Evolutionary conservation across 2,888 invertebrate genomes (phyloP).

Genomic region (Microctonus brassicae): DNA sequence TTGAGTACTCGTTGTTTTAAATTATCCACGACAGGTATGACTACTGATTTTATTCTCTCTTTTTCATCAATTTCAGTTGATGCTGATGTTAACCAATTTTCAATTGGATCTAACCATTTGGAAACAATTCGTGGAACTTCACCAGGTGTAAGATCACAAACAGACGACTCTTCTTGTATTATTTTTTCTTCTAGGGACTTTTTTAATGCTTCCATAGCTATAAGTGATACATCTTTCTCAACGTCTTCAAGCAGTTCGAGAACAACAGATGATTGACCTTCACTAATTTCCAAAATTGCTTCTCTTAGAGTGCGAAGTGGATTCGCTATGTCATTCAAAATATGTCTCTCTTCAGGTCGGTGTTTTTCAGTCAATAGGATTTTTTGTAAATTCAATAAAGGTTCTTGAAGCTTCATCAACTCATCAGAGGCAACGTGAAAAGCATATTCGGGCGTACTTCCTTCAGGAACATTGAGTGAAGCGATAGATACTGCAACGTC

Average conservation of each 20-base stretch:
- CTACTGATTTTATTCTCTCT: conserved; percentile 34
- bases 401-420: conserved; percentile 53
- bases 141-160: conserved; percentile 40
- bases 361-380: conserved; percentile 54
- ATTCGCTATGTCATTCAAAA: conserved; percentile 53
- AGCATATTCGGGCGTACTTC: conserved; percentile 46
- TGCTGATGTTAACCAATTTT: conserved; percentile 51
- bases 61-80: conserved; percentile 48
- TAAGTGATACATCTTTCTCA: conserved; percentile 53
- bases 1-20: conserved; percentile 51
- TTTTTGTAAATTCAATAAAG: conserved; percentile 57
- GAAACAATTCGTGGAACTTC: conserved; percentile 42
- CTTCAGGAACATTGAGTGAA: conserved; percentile 43
- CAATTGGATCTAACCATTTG: conserved; percentile 51
- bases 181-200: conserved; percentile 41
- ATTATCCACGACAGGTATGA: conserved; percentile 49
- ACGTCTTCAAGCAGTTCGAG: conserved; percentile 59
- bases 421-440: conserved; percentile 52
- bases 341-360: conserved; percentile 49
- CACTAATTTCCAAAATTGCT: conserved; percentile 48
- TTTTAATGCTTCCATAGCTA: conserved; percentile 54
- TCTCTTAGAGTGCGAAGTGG: conserved; percentile 55
- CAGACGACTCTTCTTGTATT: conserved; percentile 26
- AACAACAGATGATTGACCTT: conserved; percentile 48
- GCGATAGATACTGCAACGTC: conserved; percentile 55